A percentile compares a stretch with the other conserved stretches of the same genome.
These are phyloP conservation scores for Acanthis flammea DNA, from an alignment of 2,797 vertebrate species.

Conservation along the genomic window DNA sequence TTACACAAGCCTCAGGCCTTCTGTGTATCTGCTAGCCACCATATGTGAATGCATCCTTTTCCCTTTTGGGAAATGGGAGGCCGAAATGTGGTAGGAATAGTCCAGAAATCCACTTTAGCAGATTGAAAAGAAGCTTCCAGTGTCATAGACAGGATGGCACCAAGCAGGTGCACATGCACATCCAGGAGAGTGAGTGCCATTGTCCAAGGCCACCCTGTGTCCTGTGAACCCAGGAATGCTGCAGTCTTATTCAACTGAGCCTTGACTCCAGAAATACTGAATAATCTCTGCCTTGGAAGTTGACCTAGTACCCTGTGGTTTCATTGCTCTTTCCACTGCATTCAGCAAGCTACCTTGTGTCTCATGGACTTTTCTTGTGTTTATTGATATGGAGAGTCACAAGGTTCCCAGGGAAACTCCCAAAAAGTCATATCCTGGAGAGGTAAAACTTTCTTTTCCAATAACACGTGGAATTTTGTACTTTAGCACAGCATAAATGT, in stretches of 20 bases:
- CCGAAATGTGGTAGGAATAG: neutral
- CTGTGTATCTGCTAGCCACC: neutral
- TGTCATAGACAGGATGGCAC: neutral
- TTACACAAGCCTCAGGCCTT: neutral
- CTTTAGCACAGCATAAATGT: neutral
- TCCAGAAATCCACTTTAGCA: neutral
- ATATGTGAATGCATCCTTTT: neutral
- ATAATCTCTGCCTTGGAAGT: neutral
- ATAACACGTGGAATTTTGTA: neutral
- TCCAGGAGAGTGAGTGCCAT: rapidly evolving
- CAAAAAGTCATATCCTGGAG: neutral
- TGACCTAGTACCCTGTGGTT: neutral
- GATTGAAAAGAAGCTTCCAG: neutral
- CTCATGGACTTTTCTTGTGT: neutral
- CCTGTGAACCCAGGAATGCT: neutral
- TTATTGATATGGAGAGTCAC: neutral
- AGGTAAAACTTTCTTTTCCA: neutral
- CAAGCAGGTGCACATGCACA: neutral
- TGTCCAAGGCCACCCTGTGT: neutral
- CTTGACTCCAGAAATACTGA: neutral
- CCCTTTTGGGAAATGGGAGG: neutral
- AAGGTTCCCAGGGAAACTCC: neutral
- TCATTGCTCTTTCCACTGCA: neutral
- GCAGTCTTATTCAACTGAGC: neutral
- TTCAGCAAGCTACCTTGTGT: neutral